A percentile compares a stretch with the other conserved stretches of the same genome.
These are phyloP conservation scores for Ctenomys sociabilis DNA, from an alignment of 2,113 vertebrate genomes.

Conservation along the genomic window DNA sequence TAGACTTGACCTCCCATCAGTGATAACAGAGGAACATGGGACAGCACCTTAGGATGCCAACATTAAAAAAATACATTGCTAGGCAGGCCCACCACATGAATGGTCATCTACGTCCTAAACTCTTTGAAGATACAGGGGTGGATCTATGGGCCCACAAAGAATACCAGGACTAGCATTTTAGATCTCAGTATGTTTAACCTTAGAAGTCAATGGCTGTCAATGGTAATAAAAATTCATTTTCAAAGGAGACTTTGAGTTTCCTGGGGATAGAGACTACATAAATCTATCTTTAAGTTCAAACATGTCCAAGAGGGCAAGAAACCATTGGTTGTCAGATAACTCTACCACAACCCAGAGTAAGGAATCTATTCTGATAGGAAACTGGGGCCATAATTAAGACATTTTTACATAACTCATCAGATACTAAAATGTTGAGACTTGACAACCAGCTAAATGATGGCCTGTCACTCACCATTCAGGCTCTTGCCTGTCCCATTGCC, in stretches of 20 bases:
- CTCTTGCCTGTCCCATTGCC: not conserved
- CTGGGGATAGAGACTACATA: not conserved
- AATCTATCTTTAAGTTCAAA: slow-evolving; percentile 32
- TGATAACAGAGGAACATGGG: not conserved
- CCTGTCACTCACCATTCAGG: not conserved
- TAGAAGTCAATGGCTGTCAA: not conserved
- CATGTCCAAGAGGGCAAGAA: not conserved
- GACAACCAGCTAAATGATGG: not conserved
- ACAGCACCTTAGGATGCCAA: not conserved
- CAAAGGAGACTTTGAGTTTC: slow-evolving; percentile 18
- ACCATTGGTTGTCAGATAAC: not conserved
- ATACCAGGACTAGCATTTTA: not conserved
- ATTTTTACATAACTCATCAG: not conserved
- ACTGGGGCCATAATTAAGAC: not conserved
- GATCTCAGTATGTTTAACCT: not conserved
- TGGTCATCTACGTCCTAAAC: not conserved
- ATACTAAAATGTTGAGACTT: not conserved
- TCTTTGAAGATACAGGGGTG: not conserved
- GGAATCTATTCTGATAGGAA: not conserved
- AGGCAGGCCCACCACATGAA: not conserved
- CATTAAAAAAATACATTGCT: not conserved
- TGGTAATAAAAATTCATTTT: slow-evolving; percentile 12
- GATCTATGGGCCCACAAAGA: not conserved
- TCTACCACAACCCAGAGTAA: not conserved
- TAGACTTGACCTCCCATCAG: not conserved